Evolutionary conservation across 2,113 vertebrate genomes (phyloP).

Genomic region (Gadus macrocephalus): DNA sequence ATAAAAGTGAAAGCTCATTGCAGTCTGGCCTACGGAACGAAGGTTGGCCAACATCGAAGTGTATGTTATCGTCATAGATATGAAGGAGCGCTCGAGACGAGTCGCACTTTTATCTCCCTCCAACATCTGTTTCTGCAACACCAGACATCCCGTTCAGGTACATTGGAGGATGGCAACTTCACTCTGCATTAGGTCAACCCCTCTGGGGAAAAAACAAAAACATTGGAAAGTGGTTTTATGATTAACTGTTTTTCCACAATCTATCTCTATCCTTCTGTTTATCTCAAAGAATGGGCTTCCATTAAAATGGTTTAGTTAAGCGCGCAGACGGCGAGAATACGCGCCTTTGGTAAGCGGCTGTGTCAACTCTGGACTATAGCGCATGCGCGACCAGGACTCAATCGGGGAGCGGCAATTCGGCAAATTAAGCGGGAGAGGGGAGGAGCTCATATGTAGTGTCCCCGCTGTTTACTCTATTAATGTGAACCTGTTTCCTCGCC

Average conservation of each 20-base stretch:
- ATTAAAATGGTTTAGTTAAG: slow-evolving; percentile 40
- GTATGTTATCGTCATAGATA: not conserved
- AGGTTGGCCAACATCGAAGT: not conserved
- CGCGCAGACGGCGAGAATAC: slow-evolving; percentile 64
- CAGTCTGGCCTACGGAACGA: not conserved
- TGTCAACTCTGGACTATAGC: slow-evolving; percentile 19
- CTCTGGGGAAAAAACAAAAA: too few species aligned
- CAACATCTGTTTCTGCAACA: not conserved
- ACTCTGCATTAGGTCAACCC: too few species aligned
- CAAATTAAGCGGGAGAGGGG: slow-evolving; percentile 80
- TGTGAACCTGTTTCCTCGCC: slow-evolving; percentile 87
- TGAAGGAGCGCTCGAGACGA: not conserved
- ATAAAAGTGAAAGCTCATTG: too few species aligned
- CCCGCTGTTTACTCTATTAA: slow-evolving; percentile 82
- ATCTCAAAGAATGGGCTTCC: not conserved
- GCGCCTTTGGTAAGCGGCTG: slow-evolving; percentile 55
- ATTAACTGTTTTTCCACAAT: too few species aligned
- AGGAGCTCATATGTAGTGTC: slow-evolving; percentile 61
- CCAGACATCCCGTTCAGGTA: not conserved
- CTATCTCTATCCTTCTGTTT: too few species aligned
- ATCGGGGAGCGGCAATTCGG: slow-evolving; percentile 71
- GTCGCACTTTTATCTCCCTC: not conserved
- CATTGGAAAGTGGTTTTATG: too few species aligned
- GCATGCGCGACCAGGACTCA: not conserved
- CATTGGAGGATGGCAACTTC: not conserved